A percentile compares a stretch with the other conserved stretches of the same genome.
These are phyloP conservation scores for Solea solea DNA, from an alignment of 2,113 vertebrate species.

Conservation along the genomic window DNA sequence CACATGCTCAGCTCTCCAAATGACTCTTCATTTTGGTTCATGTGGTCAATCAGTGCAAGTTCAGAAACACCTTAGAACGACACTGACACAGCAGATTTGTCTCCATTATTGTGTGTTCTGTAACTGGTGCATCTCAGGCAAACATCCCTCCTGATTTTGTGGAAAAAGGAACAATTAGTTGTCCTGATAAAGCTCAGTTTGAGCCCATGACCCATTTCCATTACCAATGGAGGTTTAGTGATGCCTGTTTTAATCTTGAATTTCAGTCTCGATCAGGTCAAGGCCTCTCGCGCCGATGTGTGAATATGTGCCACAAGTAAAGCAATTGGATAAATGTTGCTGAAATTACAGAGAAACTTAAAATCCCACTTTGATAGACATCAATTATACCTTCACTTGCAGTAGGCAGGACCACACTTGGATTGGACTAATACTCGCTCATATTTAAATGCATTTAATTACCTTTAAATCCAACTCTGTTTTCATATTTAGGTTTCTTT, in stretches of 20 bases:
- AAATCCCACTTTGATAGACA: no score
- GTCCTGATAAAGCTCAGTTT: constrained; percentile 7
- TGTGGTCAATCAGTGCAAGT: not conserved
- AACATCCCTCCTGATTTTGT: constrained; percentile 4
- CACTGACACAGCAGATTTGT: not conserved
- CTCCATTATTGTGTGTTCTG: not conserved
- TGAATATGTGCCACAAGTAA: not conserved
- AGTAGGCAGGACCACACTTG: no score
- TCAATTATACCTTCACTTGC: no score
- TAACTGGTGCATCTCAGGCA: not conserved
- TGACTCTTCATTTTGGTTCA: constrained; percentile 17
- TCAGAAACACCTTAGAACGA: not conserved
- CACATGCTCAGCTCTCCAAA: constrained; percentile 1
- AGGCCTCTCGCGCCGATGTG: not conserved
- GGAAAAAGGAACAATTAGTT: constrained; percentile 1
- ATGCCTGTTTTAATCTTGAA: not conserved
- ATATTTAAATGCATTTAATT: no score
- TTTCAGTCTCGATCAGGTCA: not conserved
- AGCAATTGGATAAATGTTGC: not conserved
- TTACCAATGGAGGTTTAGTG: not conserved
- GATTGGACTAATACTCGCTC: no score
- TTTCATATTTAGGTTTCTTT: no score
- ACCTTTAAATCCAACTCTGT: no score
- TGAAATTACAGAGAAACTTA: not conserved
- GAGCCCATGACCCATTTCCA: not conserved